Conservation (phyloP, 2,888 invertebrate genomes). For the Caenorhabditis sp. region DNA sequence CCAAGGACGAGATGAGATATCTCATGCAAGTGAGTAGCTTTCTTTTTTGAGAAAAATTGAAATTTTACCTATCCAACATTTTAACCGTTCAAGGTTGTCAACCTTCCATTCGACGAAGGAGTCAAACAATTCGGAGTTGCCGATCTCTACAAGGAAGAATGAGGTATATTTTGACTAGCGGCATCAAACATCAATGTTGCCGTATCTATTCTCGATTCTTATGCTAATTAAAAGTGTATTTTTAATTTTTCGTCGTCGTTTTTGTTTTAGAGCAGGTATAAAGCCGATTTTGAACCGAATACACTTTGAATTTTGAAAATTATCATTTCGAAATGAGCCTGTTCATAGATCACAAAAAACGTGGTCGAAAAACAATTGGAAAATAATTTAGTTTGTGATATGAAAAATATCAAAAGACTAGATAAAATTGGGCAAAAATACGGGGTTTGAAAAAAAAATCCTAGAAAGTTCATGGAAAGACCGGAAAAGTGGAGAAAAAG, state of each 20-base stretch:
- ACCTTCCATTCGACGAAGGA: slow-evolving; percentile 69
- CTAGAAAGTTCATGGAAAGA: slow-evolving; percentile 3
- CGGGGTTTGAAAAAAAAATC: background rate
- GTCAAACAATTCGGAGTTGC: slow-evolving; percentile 67
- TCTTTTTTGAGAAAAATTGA: background rate
- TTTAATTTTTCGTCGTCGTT: slow-evolving; percentile 20
- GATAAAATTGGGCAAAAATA: background rate
- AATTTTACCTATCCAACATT: too few relatives aligned
- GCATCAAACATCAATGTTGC: background rate
- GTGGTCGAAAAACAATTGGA: background rate
- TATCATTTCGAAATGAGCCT: background rate
- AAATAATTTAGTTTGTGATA: background rate
- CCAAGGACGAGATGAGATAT: slow-evolving; percentile 69
- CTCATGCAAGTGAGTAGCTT: slow-evolving; percentile 60
- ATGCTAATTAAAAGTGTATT: slow-evolving; percentile 17
- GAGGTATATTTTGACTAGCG: slow-evolving; percentile 10
- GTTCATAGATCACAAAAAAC: background rate
- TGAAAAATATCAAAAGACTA: background rate
- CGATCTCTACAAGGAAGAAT: slow-evolving; percentile 69
- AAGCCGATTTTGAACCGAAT: slow-evolving; percentile 1
- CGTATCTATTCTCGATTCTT: slow-evolving; percentile 17
- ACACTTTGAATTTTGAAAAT: slow-evolving; percentile 9
- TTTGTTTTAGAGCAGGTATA: slow-evolving; percentile 31
- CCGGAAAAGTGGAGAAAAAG: slow-evolving; percentile 9
- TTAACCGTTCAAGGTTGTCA: slow-evolving; percentile 64